Evolutionary conservation across 2,888 invertebrate genomes (phyloP), one percentile per base, ranked within the genome.

Genomic region (Scaptomyza caliginosa): DNA sequence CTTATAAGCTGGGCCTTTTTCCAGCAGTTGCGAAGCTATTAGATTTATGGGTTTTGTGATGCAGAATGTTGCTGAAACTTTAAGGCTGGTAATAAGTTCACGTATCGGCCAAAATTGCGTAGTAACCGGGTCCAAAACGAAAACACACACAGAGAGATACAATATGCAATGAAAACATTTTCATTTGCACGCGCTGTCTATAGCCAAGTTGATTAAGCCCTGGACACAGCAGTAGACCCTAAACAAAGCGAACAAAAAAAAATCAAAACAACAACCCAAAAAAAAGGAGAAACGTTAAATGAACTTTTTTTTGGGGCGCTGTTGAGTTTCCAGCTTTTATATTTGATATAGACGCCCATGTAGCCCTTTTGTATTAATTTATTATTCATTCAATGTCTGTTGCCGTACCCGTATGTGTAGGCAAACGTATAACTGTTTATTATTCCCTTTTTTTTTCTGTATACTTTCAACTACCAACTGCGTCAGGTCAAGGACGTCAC

Each of bases 401-500:
- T 21, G 63, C 55, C 42, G 17, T 32, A n/a, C n/a, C 34, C 59
- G 64, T 67, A 67, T 67, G 65, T 72, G 58, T 51, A 77, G 62
- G 68, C 51, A 57, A 65, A 70, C 64, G 54, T 74, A 52, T 71
- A 68, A 80, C 64, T 65, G 51, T 65, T 77, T 68, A 64, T 73
- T 79, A 66, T 74, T 74, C 19, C 38, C 32, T 23, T 11, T 39
- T 13, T 39, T n/a, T 21, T 38, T 49, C 40, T 16, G 21, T 8
- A n/a, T 21, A 26, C 39, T 40, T 13, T 17, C 19, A 28, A n/a
- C 42, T 26, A 24, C 10, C 24, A 23, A 28, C 16, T 26, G 21
- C 4, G 23, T n/a, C 86, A 92, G 91, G 89, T 92, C 74, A 91
- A 91, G 89, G 96, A 96, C 92, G 93, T 95, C 73, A 94, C 94